A percentile compares a stretch with the other conserved stretches of the same genome.
These are phyloP conservation scores for Jordanella pulchra DNA, from an alignment of 2,797 vertebrate genomes.

Conservation along the genomic window DNA sequence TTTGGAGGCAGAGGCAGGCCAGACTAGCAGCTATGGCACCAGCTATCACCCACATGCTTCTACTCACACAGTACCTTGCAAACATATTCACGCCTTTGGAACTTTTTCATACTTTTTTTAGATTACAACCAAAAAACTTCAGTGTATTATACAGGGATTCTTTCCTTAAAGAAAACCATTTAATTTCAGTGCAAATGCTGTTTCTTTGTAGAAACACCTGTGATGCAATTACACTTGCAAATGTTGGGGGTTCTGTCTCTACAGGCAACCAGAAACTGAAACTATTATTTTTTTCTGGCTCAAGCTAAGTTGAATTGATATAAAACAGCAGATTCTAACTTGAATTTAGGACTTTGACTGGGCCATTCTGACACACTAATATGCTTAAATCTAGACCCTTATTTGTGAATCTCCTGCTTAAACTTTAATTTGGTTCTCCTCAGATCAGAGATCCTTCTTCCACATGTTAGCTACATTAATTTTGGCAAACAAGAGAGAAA, in stretches of 20 bases:
- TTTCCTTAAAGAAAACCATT: not conserved
- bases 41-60: constrained; percentile 49
- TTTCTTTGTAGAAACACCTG: not conserved
- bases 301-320: not conserved
- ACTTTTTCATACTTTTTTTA: not conserved
- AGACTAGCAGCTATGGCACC: constrained; percentile 64
- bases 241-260: not conserved
- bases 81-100: not conserved
- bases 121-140: not conserved
- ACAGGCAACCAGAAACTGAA: not conserved
- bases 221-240: not conserved
- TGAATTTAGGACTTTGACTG: not conserved
- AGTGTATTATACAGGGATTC: not conserved
- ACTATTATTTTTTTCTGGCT: not conserved
- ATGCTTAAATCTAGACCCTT: not conserved
- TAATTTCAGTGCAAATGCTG: not conserved
- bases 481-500: not conserved
- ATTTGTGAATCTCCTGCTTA: not conserved
- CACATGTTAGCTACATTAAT: not conserved
- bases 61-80: constrained; percentile 1
- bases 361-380: not conserved
- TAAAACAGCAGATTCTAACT: no score
- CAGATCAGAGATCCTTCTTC: not conserved
- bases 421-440: not conserved
- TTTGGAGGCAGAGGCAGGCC: constrained; percentile 53